A percentile compares a stretch with the other conserved stretches of the same genome.
Conservation (phyloP, 2,888 invertebrate species). For the Noctua janthina region DNA sequence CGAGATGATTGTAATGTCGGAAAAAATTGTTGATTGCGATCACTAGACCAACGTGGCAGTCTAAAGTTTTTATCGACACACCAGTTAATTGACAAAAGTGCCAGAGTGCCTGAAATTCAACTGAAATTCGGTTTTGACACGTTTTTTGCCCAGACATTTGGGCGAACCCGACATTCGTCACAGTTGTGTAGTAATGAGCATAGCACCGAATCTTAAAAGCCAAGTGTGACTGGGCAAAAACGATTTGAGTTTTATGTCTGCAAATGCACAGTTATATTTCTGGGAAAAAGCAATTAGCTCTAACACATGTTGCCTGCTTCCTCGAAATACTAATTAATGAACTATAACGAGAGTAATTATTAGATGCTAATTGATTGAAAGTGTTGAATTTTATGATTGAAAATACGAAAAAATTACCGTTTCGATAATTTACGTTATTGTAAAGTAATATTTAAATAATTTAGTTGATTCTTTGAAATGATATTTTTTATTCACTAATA, state of each 20-base stretch:
- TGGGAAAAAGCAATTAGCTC: neutral
- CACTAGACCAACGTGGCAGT: too few species aligned
- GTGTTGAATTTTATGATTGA: neutral
- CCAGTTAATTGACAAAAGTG: neutral
- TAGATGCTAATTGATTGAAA: neutral
- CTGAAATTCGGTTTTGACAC: neutral
- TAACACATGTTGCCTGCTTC: neutral
- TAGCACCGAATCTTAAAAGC: neutral
- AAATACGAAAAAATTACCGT: neutral
- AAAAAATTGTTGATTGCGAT: too few species aligned
- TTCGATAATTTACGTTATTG: neutral
- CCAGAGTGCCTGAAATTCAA: neutral
- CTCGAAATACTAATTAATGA: slow-evolving; percentile 4
- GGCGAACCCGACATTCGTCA: neutral
- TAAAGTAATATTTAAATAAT: neutral
- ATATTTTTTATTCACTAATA: too few species aligned
- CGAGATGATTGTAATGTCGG: too few species aligned
- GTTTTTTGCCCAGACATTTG: neutral
- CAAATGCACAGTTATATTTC: slow-evolving; percentile 7
- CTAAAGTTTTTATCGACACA: neutral
- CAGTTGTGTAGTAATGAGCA: neutral
- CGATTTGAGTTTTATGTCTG: neutral
- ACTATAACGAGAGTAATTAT: neutral
- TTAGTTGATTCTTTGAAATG: too few species aligned
- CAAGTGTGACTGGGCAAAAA: neutral